Percentiles rank a stretch among this genome's conserved stretches.
These are phyloP conservation scores for Tupaia tana DNA, from an alignment of 2,113 vertebrate species.

Conservation along the genomic window DNA sequence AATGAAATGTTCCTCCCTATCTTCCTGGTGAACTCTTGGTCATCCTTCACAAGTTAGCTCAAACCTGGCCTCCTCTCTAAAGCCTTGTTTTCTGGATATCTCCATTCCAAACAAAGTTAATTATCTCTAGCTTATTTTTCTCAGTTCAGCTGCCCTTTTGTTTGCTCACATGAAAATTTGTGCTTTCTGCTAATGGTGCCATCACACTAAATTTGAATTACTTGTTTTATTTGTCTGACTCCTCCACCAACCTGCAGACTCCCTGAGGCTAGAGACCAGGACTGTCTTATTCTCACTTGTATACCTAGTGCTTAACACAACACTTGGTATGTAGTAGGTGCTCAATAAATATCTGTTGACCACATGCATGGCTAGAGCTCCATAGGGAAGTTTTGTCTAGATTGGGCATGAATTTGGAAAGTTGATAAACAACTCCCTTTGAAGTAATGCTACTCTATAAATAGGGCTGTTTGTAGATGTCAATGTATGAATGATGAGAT, in stretches of 20 bases:
- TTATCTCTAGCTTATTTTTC: constrained; percentile 22
- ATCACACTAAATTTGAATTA: constrained; percentile 4
- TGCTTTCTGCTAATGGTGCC: background rate
- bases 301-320: background rate
- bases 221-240: constrained; percentile 19
- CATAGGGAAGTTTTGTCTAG: constrained; percentile 5
- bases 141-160: constrained; percentile 14
- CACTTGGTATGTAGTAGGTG: background rate
- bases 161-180: background rate
- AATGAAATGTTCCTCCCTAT: constrained; percentile 12
- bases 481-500: constrained; percentile 62
- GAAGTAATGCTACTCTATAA: constrained; percentile 59
- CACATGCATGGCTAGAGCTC: background rate
- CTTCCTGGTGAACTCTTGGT: constrained; percentile 13
- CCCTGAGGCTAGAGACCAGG: background rate
- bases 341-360: constrained; percentile 22
- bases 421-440: constrained; percentile 48
- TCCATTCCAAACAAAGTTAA: background rate
- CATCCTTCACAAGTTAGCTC: background rate
- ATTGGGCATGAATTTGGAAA: constrained; percentile 23
- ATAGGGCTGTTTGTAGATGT: constrained; percentile 62
- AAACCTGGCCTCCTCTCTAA: constrained; percentile 11
- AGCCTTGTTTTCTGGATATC: background rate
- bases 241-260: background rate
- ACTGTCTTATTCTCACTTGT: background rate